A percentile compares a stretch with the other conserved stretches of the same genome.
phyloP scores from a whole-genome alignment of 1,140 invertebrate genomes.

The Muscidifurax raptorellus region DNA sequence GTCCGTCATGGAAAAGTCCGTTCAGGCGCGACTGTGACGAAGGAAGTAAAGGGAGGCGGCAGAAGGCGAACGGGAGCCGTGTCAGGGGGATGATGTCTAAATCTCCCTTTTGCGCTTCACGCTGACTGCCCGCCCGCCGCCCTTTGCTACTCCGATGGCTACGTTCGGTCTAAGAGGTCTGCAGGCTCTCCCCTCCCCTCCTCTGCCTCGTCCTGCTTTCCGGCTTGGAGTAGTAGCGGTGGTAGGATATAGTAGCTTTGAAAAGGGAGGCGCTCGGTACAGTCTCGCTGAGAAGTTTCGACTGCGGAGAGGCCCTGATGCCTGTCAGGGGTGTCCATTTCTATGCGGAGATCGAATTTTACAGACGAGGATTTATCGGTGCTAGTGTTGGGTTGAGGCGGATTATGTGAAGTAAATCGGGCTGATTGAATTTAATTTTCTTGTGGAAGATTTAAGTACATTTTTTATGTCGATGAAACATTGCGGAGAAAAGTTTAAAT shows the following conservation, averaged over 20 bases:
- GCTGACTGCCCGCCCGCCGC: conserved; percentile 64
- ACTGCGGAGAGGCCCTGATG: neutral
- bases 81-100: conserved; percentile 74
- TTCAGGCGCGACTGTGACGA: conserved; percentile 49
- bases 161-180: conserved; percentile 58
- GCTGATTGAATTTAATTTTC: neutral
- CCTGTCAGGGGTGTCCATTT: conserved; percentile 39
- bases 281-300: conserved; percentile 37
- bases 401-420: neutral
- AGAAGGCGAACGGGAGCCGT: conserved; percentile 58
- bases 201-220: conserved; percentile 39
- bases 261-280: conserved; percentile 49
- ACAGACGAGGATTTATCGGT: conserved; percentile 33
- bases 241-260: neutral
- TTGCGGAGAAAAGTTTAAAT: too few species aligned
- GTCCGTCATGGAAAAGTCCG: conserved; percentile 58
- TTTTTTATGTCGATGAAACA: neutral
- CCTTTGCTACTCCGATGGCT: conserved; percentile 53
- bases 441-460: neutral
- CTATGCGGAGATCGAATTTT: conserved; percentile 8
- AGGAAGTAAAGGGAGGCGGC: conserved; percentile 53
- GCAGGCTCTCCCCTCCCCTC: conserved; percentile 52
- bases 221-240: conserved; percentile 20
- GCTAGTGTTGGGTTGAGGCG: neutral
- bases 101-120: conserved; percentile 71